These are phyloP conservation scores for Craniophora ligustri DNA, from an alignment of 2,888 invertebrate species.

Conservation along the genomic window DNA sequence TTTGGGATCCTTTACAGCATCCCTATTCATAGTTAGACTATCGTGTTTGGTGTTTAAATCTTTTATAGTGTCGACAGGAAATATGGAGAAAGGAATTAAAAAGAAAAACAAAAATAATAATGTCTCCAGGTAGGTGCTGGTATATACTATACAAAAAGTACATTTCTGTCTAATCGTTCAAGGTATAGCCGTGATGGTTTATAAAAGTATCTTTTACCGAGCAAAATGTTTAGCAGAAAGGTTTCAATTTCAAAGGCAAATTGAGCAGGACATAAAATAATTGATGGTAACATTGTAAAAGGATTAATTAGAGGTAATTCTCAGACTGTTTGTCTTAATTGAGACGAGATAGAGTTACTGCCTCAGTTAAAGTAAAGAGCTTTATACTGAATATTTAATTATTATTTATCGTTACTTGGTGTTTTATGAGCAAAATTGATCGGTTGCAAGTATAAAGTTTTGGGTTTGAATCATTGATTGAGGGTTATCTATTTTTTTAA, in stretches of 20 bases:
- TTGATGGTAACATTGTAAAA: constrained; percentile 15
- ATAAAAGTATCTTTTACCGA: background rate
- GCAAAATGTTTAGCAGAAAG: constrained; percentile 16
- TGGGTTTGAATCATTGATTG: too few relatives aligned
- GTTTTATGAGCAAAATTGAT: too few relatives aligned
- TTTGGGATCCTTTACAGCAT: too few relatives aligned
- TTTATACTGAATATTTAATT: background rate
- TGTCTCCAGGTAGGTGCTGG: too few relatives aligned
- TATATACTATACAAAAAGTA: too few relatives aligned
- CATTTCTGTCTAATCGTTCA: background rate
- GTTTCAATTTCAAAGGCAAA: constrained; percentile 28
- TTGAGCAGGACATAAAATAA: constrained; percentile 22
- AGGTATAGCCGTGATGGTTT: background rate
- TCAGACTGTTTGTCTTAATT: constrained; percentile 27
- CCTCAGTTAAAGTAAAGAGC: constrained; percentile 2
- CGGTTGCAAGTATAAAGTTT: too few relatives aligned
- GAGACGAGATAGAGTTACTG: constrained; percentile 19
- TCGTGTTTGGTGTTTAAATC: too few relatives aligned
- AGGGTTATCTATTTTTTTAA: too few relatives aligned
- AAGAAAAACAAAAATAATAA: too few relatives aligned
- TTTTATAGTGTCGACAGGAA: too few relatives aligned
- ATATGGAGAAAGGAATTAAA: too few relatives aligned
- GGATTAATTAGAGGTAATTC: constrained; percentile 33
- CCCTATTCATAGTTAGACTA: too few relatives aligned
- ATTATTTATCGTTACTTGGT: background rate